Base-by-base conservation (phyloP, 2,797 vertebrate genomes). In the Neosalanx taihuensis region DNA sequence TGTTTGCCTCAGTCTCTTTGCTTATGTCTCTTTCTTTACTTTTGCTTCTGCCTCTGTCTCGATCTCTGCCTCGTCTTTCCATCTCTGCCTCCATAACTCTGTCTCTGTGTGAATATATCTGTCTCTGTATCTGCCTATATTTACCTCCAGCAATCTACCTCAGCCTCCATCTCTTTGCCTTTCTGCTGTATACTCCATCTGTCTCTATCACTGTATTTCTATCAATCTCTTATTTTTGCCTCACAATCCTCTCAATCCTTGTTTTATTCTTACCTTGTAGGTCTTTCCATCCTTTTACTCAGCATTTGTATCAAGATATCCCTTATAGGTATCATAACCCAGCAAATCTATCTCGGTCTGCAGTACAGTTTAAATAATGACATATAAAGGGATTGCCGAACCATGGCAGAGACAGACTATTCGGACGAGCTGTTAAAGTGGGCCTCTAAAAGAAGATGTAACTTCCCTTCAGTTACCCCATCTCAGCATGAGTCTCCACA, bases 291-390 rank as follows among this genome's bases (percentile, higher is more conserved):
- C 41, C 10, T 46, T 46, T 46, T 3, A 46, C 3, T 9, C 7
- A n/a, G 31, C 6, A 35, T 63, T 15, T 33, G 29, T 31, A 31
- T 3, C 6, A 63, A 2, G 15, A 63, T 31, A 0, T 63, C 23
- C 18, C 61, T 61, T 61, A 30, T 29, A 26, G 15, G 35, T 87
- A 91, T 81, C 89, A 89, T 91, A 91, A 91, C 89, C 87, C 76
- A n/a, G 73, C 75, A 80, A 89, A 84, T 89, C 82, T 84, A 84
- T 87, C 79, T 78, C 88, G 83, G 86, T 86, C 83, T 41, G 80
- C 69, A 85, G 85, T 87, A 84, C 82, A 84, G 84, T 85, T 83
- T 79, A 76, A 81, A 82, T 89, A 87, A 91, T 89, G 87, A 87
- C 85, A 86, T 81, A 82, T 85, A 84, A 88, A 85, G 85, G 75